Evolutionary conservation across 2,888 invertebrate genomes (phyloP).

Genomic region (Dolichopus griseipennis): DNA sequence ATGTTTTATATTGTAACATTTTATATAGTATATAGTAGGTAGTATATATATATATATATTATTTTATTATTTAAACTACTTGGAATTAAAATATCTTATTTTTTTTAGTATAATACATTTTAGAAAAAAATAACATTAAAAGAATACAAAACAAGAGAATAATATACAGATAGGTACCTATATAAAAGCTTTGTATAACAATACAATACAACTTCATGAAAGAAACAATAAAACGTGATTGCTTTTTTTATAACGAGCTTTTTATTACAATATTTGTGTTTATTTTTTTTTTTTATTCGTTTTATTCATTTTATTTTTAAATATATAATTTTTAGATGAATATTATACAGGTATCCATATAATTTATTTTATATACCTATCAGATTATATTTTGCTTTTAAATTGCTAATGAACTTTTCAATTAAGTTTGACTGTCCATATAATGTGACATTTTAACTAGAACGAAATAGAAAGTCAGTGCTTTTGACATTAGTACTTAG

Average conservation of each 20-base stretch:
- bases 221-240: background rate
- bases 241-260: slow-evolving; percentile 4
- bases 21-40: background rate
- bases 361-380: background rate
- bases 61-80: background rate
- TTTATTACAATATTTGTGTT: background rate
- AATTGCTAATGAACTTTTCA: too few relatives aligned
- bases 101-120: too few relatives aligned
- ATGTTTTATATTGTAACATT: background rate
- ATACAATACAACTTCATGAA: background rate
- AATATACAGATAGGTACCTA: background rate
- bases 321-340: background rate
- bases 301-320: background rate
- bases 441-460: too few relatives aligned
- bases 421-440: too few relatives aligned
- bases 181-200: background rate
- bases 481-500: too few relatives aligned
- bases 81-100: background rate
- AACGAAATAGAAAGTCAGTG: too few relatives aligned
- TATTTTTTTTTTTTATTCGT: background rate
- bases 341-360: background rate
- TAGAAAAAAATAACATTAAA: background rate
- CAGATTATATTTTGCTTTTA: too few relatives aligned
- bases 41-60: too few relatives aligned
- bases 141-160: background rate